A percentile compares a stretch with the other conserved stretches of the same genome.
These are phyloP conservation scores for Astyanax mexicanus DNA, from an alignment of 2,797 vertebrate genomes.

Conservation along the genomic window DNA sequence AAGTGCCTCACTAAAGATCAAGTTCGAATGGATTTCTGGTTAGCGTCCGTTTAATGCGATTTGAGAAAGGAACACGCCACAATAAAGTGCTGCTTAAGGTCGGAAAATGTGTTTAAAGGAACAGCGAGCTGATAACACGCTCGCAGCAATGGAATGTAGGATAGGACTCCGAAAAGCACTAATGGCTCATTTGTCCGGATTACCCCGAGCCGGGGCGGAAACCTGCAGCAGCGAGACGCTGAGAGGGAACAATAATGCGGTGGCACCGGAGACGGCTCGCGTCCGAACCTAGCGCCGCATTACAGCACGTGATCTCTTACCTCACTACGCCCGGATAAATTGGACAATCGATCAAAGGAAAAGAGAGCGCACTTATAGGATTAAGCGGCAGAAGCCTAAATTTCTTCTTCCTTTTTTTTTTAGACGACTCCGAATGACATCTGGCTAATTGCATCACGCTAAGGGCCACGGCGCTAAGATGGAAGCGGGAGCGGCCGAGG, in stretches of 20 bases:
- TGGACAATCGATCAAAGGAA: slow-evolving; percentile 23
- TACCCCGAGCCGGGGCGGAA: slow-evolving; percentile 69
- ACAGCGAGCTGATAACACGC: slow-evolving; percentile 77
- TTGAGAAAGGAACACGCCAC: slow-evolving; percentile 83
- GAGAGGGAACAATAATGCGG: slow-evolving; percentile 73
- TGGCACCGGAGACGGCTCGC: slow-evolving; percentile 73
- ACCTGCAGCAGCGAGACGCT: slow-evolving; percentile 69
- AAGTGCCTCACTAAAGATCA: slow-evolving; percentile 74
- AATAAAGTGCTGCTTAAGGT: slow-evolving; percentile 86
- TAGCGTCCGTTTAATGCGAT: slow-evolving; percentile 79
- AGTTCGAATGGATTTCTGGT: slow-evolving; percentile 81
- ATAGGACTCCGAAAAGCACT: slow-evolving; percentile 76
- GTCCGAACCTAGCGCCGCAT: slow-evolving; percentile 6
- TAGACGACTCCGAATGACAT: slow-evolving; percentile 40
- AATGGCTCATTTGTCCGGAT: slow-evolving; percentile 79
- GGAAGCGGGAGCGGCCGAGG: slow-evolving; percentile 15
- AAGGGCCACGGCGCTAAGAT: slow-evolving; percentile 31
- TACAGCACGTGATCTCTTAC: slow-evolving; percentile 39
- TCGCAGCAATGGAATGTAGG: slow-evolving; percentile 73
- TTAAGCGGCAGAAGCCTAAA: slow-evolving; percentile 22
- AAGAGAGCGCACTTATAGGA: slow-evolving; percentile 10
- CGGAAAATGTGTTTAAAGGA: slow-evolving; percentile 76
- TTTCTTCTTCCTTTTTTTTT: no score
- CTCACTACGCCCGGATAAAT: slow-evolving; percentile 27
- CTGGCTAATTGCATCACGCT: slow-evolving; percentile 33